A percentile compares a stretch with the other conserved stretches of the same genome.
Evolutionary conservation across 2,797 vertebrate genomes (phyloP).

Genomic region (Cirrhinus molitorella): DNA sequence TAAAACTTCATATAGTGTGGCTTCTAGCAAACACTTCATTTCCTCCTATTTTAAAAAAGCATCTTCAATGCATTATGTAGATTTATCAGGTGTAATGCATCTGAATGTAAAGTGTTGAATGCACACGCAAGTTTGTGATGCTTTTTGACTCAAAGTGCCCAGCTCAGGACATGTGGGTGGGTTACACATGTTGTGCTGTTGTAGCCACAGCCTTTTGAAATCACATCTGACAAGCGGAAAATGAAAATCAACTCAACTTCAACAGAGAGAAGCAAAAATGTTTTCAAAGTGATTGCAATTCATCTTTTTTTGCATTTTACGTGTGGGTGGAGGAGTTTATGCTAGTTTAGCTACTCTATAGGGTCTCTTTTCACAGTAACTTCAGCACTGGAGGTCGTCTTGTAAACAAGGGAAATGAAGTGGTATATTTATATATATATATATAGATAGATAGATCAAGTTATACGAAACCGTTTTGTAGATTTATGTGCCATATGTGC

Average conservation of each 20-base stretch:
- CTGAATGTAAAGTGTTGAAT: slow-evolving; percentile 23
- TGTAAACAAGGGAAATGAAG: slow-evolving; percentile 28
- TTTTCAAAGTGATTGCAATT: slow-evolving; percentile 23
- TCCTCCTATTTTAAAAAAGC: not conserved
- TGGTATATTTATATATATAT: slow-evolving; percentile 6
- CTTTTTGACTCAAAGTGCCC: slow-evolving; percentile 53
- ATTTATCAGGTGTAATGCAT: slow-evolving; percentile 9
- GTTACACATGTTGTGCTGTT: slow-evolving; percentile 61
- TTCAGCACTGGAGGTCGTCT: slow-evolving; percentile 32
- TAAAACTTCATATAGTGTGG: not conserved
- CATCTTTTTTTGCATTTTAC: slow-evolving; percentile 5
- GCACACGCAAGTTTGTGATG: slow-evolving; percentile 28
- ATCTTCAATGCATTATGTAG: not conserved
- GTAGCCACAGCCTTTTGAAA: slow-evolving; percentile 54
- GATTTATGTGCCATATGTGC: slow-evolving; percentile 10
- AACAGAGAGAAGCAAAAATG: slow-evolving; percentile 23
- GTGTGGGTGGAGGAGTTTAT: slow-evolving; percentile 40
- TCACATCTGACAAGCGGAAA: slow-evolving; percentile 54
- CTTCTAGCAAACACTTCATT: not conserved
- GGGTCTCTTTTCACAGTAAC: slow-evolving; percentile 12
- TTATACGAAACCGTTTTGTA: slow-evolving; percentile 4
- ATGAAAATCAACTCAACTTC: slow-evolving; percentile 48
- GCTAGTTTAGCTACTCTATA: slow-evolving; percentile 3
- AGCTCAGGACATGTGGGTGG: slow-evolving; percentile 55
- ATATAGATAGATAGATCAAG: not conserved